These are phyloP conservation scores for Nasonia longicornis DNA, from an alignment of 1,140 invertebrate genomes.

Conservation along the genomic window DNA sequence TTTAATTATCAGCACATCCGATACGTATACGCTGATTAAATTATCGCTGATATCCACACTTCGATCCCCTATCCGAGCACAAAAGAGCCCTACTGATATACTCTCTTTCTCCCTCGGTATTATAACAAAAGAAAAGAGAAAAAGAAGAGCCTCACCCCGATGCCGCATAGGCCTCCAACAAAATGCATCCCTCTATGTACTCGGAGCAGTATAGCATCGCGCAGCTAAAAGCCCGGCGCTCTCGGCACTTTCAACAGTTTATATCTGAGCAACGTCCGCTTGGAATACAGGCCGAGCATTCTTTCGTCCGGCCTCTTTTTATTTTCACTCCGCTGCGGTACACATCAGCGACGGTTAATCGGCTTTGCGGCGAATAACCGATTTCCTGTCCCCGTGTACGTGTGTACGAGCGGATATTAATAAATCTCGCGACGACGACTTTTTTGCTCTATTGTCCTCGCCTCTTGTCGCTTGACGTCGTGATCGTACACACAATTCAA, in stretches of 20 bases:
- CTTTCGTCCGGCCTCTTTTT: neutral
- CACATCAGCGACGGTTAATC: neutral
- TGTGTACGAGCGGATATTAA: conserved; percentile 29
- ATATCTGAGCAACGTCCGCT: neutral
- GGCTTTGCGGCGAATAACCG: conserved; percentile 23
- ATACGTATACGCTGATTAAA: neutral
- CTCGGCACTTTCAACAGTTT: neutral
- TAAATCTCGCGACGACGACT: conserved; percentile 2
- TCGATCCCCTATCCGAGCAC: neutral
- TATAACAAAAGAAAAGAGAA: too few species aligned
- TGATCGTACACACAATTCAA: neutral
- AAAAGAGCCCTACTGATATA: neutral
- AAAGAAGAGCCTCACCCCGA: neutral
- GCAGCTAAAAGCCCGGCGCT: neutral
- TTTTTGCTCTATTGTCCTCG: neutral
- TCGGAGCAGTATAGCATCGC: neutral
- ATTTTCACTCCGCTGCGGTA: neutral
- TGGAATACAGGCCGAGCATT: neutral
- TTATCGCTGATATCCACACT: neutral
- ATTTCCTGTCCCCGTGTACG: neutral
- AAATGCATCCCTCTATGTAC: neutral
- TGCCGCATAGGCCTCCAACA: neutral
- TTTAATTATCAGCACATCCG: neutral
- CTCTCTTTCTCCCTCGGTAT: too few species aligned
- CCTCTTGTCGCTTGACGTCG: neutral